These are phyloP conservation scores for Mamestra brassicae DNA, from an alignment of 2,888 invertebrate species.

Conservation along the genomic window DNA sequence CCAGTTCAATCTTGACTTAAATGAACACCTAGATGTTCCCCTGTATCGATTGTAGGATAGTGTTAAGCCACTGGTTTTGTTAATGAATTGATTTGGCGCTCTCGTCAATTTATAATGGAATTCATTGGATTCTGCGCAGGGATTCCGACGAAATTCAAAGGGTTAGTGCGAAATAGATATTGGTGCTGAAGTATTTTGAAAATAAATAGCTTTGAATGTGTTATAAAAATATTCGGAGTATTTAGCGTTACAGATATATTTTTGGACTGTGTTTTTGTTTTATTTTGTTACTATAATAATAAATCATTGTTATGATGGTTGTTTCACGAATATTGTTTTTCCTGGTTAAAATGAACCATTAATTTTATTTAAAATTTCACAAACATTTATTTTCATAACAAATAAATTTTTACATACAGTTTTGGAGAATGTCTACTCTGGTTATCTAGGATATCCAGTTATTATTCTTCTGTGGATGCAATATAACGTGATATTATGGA, in stretches of 20 bases:
- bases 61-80: slow-evolving; percentile 83
- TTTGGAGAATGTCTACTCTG: background rate
- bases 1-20: slow-evolving; percentile 88
- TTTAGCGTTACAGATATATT: background rate
- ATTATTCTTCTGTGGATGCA: background rate
- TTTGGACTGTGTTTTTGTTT: background rate
- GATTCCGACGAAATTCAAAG: slow-evolving; percentile 51
- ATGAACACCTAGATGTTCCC: slow-evolving; percentile 86
- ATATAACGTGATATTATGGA: background rate
- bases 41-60: slow-evolving; percentile 84
- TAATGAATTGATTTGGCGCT: slow-evolving; percentile 88
- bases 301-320: background rate
- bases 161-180: slow-evolving; percentile 32
- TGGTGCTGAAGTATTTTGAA: background rate
- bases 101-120: slow-evolving; percentile 78
- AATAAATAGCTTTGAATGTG: background rate
- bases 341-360: background rate
- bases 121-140: slow-evolving; percentile 61
- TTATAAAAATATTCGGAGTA: background rate
- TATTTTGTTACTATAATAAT: background rate
- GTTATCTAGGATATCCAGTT: background rate
- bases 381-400: background rate
- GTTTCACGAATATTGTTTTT: background rate
- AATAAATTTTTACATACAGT: background rate
- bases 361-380: background rate